A percentile compares a stretch with the other conserved stretches of the same genome.
phyloP scores from a whole-genome alignment of 2,888 invertebrate genomes.

The Chrysolina haemoptera region DNA sequence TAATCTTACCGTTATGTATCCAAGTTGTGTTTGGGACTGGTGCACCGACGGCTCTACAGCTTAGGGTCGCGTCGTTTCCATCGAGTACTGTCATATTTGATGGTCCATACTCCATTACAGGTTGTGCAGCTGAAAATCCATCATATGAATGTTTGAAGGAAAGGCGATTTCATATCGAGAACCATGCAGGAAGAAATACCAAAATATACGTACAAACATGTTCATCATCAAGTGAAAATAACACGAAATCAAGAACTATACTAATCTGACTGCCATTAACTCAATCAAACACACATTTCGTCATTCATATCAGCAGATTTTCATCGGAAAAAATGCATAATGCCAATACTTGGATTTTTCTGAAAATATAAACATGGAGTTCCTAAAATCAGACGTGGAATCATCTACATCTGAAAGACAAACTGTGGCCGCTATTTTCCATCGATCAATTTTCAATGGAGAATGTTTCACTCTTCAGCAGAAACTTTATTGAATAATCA shows the following conservation, averaged over 20 bases:
- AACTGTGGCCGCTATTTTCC: too few relatives aligned
- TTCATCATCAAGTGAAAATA: background rate
- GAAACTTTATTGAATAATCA: too few relatives aligned
- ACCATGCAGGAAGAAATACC: slow-evolving; percentile 2
- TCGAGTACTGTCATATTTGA: slow-evolving; percentile 91
- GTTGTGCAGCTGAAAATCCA: slow-evolving; percentile 79
- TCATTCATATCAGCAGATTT: background rate
- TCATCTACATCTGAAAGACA: too few relatives aligned
- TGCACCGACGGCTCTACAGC: slow-evolving; percentile 91
- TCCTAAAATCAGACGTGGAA: too few relatives aligned
- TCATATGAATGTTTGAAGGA: background rate
- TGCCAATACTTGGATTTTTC: too few relatives aligned
- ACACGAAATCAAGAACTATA: background rate
- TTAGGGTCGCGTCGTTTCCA: slow-evolving; percentile 91
- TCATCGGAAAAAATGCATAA: too few relatives aligned
- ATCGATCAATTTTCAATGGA: too few relatives aligned
- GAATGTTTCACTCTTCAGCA: too few relatives aligned
- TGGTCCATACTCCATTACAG: slow-evolving; percentile 88
- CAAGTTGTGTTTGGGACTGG: slow-evolving; percentile 93
- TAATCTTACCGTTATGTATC: slow-evolving; percentile 89
- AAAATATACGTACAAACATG: slow-evolving; percentile 11
- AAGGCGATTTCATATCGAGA: background rate
- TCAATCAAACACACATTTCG: background rate
- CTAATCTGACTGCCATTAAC: background rate
- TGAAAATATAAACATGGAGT: too few relatives aligned